A percentile compares a stretch with the other conserved stretches of the same genome.
Conservation (phyloP, 2,113 vertebrate species). For the Rynchops niger region DNA sequence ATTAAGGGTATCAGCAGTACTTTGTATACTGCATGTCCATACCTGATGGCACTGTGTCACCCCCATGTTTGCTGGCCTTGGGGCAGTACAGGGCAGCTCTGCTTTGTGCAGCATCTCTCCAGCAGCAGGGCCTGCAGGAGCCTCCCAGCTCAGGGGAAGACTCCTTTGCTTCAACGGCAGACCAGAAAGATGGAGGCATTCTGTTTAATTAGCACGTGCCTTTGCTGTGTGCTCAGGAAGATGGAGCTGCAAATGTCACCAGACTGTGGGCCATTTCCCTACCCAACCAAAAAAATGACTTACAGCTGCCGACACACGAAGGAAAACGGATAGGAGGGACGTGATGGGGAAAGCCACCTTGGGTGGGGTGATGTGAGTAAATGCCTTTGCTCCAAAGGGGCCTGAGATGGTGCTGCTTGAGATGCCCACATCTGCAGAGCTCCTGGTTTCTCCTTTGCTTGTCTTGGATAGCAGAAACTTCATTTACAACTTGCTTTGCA, state of each 20-base stretch:
- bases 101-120: background rate
- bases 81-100: background rate
- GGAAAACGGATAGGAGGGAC: background rate
- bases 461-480: background rate
- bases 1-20: background rate
- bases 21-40: background rate
- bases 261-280: background rate
- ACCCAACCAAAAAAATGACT: background rate
- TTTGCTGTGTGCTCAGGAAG: background rate
- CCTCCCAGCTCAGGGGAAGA: background rate
- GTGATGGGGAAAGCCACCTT: background rate
- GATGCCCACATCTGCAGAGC: background rate
- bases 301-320: rapidly evolving
- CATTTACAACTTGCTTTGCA: constrained; percentile 28
- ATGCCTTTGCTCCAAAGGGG: background rate
- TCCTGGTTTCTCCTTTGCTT: background rate
- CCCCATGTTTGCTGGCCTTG: background rate
- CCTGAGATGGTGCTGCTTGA: background rate
- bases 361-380: background rate
- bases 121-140: background rate
- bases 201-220: background rate
- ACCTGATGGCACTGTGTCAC: no score
- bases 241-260: background rate
- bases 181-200: background rate
- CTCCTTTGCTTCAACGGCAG: background rate